These are phyloP conservation scores for Sylvia atricapilla DNA, from an alignment of 2,113 vertebrate species.

Conservation along the genomic window DNA sequence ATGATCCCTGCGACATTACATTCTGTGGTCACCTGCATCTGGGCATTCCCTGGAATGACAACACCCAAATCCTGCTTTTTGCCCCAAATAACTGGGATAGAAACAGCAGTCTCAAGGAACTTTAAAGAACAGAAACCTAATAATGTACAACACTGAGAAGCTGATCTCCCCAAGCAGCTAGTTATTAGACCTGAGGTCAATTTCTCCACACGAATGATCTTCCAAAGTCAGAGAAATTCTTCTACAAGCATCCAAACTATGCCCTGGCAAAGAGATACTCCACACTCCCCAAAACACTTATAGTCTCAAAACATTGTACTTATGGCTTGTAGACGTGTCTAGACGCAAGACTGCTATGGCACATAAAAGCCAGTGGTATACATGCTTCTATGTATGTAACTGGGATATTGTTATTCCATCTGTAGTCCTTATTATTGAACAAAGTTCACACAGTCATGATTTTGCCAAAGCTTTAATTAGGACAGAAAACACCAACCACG, in stretches of 20 bases:
- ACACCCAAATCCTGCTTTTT: not conserved
- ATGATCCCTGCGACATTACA: not conserved
- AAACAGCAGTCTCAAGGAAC: not conserved
- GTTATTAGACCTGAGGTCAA: not conserved
- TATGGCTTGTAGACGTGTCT: not conserved
- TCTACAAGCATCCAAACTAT: conserved; percentile 7
- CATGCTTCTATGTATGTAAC: not conserved
- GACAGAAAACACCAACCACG: not conserved
- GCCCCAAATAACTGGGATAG: not conserved
- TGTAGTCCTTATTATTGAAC: not conserved
- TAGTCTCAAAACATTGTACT: not conserved
- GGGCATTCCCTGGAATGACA: not conserved
- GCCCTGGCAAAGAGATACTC: not conserved
- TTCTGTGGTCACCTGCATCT: not conserved
- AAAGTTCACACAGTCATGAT: not conserved
- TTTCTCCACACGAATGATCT: not conserved
- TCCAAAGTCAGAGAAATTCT: not conserved
- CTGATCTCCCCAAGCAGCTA: not conserved
- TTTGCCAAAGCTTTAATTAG: conserved; percentile 13
- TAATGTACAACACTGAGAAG: not conserved
- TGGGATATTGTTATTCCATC: not conserved
- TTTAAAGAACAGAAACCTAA: not conserved
- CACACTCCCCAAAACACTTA: accelerated
- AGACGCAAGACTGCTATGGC: not conserved
- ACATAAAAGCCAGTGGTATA: not conserved